Conservation (phyloP, 2,797 vertebrate species). For the Enteromius radiatus region DNA sequence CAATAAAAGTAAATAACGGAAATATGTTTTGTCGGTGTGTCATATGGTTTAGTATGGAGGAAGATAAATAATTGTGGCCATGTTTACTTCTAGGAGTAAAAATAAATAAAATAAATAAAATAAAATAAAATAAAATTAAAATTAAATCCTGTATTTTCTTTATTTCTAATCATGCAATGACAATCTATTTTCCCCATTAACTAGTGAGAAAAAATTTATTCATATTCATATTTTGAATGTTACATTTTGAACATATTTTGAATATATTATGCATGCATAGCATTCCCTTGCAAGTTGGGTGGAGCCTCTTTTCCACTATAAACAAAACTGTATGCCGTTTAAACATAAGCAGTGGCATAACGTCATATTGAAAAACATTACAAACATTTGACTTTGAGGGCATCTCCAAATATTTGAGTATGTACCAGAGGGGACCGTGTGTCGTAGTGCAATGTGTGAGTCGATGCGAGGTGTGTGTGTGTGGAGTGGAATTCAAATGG, state of each 20-base stretch:
- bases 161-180: too few species aligned
- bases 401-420: slow-evolving; percentile 8
- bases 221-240: too few species aligned
- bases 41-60: background rate
- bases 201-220: too few species aligned
- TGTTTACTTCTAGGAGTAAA: background rate
- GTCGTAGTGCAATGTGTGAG: background rate
- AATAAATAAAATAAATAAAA: background rate
- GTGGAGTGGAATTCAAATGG: slow-evolving; percentile 71
- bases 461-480: slow-evolving; percentile 24
- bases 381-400: slow-evolving; percentile 6
- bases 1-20: background rate
- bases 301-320: background rate
- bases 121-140: background rate
- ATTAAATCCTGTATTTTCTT: too few species aligned
- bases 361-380: background rate
- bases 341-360: background rate
- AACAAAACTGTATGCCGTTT: background rate
- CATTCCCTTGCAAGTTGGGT: background rate
- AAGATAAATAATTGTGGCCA: background rate
- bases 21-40: background rate
- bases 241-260: background rate
- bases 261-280: background rate
- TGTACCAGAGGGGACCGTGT: background rate
- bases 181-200: too few species aligned